Percentiles rank a stretch among this genome's conserved stretches.
Conservation (phyloP, 2,888 invertebrate species). For the Mellilla xanthometata region DNA sequence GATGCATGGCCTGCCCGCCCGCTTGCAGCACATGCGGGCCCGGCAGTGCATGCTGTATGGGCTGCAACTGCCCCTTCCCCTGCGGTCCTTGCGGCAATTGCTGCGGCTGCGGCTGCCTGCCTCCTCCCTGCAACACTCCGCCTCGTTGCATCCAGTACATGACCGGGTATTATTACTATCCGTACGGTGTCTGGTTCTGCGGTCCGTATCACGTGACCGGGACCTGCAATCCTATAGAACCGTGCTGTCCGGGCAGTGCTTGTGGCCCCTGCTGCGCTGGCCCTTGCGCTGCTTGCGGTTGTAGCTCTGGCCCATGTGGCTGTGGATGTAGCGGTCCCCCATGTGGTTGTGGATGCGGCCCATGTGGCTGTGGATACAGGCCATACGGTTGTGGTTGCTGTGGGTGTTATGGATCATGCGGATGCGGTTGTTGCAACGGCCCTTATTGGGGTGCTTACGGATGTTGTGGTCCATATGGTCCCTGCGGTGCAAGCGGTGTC, state of each 20-base stretch:
- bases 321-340: conserved; percentile 13
- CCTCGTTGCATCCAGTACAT: conserved; percentile 52
- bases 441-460: background rate
- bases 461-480: background rate
- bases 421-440: background rate
- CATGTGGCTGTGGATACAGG: conserved; percentile 13
- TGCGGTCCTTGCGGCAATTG: conserved; percentile 46
- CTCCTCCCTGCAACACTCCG: conserved; percentile 30
- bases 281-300: conserved; percentile 6
- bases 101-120: background rate
- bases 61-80: conserved; percentile 41
- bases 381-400: conserved; percentile 1
- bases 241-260: conserved; percentile 30
- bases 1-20: background rate
- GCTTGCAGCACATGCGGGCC: background rate
- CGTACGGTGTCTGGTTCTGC: conserved; percentile 64
- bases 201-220: conserved; percentile 52
- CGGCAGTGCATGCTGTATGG: conserved; percentile 30
- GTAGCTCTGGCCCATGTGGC: conserved; percentile 26
- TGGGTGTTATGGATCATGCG: background rate
- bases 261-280: conserved; percentile 33
- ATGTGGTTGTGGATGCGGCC: conserved; percentile 16
- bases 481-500: background rate
- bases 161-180: conserved; percentile 66
- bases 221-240: conserved; percentile 43